These are phyloP conservation scores for Neotragus moschatus DNA, from an alignment of 2,113 vertebrate species.

Conservation along the genomic window DNA sequence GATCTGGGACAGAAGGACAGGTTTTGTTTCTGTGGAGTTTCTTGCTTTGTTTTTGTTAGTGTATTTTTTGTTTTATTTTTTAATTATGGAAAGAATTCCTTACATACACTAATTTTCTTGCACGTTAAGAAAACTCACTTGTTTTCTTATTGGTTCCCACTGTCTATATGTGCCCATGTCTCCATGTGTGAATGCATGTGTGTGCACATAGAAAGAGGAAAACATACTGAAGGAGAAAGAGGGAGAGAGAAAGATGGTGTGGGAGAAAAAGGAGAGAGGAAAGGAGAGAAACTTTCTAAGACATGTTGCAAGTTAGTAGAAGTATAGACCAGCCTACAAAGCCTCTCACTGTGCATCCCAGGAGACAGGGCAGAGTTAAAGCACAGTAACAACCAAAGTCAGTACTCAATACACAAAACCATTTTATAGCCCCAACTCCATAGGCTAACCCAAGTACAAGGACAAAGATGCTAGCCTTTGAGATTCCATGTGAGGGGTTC, in stretches of 20 bases:
- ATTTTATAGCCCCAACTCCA: not conserved
- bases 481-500: not conserved
- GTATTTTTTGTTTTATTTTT: not conserved
- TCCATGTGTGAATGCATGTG: not conserved
- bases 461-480: not conserved
- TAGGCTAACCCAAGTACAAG: not conserved
- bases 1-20: not conserved
- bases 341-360: not conserved
- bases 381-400: not conserved
- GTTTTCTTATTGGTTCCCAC: not conserved
- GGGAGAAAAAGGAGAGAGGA: not conserved
- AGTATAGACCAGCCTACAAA: not conserved
- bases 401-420: not conserved
- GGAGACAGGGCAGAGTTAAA: not conserved
- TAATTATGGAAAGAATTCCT: not conserved
- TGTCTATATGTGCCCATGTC: not conserved
- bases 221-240: not conserved
- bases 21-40: not conserved
- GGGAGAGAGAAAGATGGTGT: not conserved
- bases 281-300: not conserved
- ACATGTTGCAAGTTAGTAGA: not conserved
- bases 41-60: not conserved
- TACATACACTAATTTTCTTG: not conserved
- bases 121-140: not conserved
- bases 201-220: not conserved